Evolutionary conservation across 2,113 vertebrate species (phyloP).

Genomic region (Proterorhinus semilunaris): DNA sequence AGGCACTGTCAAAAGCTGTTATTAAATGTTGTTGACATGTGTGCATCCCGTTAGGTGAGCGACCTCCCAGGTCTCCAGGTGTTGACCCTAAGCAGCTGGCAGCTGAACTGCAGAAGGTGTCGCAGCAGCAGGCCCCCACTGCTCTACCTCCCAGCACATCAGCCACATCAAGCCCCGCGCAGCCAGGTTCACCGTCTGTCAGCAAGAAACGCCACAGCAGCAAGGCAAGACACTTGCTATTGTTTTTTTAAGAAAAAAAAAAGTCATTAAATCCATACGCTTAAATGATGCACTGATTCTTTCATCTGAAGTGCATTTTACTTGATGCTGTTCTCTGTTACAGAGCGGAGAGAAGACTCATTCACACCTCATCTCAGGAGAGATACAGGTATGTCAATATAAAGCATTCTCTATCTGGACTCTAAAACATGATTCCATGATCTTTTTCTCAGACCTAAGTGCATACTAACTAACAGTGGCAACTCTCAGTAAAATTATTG

Average conservation of each 20-base stretch:
- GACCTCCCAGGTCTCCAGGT: slow-evolving; percentile 89
- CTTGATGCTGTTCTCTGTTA: slow-evolving; percentile 27
- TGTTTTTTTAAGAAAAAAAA: not conserved
- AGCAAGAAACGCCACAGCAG: slow-evolving; percentile 93
- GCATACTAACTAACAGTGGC: too few relatives aligned
- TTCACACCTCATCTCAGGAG: slow-evolving; percentile 89
- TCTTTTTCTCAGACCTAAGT: not conserved
- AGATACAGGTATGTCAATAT: slow-evolving; percentile 87
- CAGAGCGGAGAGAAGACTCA: slow-evolving; percentile 87
- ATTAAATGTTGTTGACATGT: not conserved
- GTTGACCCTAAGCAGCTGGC: slow-evolving; percentile 97
- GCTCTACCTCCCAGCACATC: slow-evolving; percentile 79
- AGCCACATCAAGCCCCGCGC: slow-evolving; percentile 87
- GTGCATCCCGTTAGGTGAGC: slow-evolving; percentile 77
- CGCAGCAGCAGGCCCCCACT: slow-evolving; percentile 85
- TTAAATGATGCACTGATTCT: not conserved
- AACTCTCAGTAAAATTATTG: not conserved
- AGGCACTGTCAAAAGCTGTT: not conserved
- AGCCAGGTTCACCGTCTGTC: slow-evolving; percentile 92
- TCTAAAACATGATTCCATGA: not conserved
- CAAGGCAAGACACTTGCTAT: slow-evolving; percentile 79
- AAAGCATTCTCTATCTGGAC: not conserved
- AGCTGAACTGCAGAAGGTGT: slow-evolving; percentile 97
- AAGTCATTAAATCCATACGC: not conserved
- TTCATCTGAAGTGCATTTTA: slow-evolving; percentile 31